Conservation (phyloP, 2,888 invertebrate species). For the Orthosia gothica region DNA sequence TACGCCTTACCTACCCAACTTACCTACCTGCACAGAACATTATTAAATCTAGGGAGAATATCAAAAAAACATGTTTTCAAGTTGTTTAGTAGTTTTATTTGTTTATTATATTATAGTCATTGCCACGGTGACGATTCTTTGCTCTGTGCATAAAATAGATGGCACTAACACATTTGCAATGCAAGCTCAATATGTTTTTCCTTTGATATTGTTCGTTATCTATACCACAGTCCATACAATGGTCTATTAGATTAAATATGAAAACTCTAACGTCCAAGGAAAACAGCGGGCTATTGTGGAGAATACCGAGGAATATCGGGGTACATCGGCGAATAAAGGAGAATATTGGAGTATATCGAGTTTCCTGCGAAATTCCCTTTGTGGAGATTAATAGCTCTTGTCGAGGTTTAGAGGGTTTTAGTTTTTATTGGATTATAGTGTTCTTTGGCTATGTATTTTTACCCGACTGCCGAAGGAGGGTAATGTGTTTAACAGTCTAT, state of each 20-base stretch:
- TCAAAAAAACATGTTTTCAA: no score
- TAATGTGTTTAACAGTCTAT: no score
- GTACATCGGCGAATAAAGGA: background rate
- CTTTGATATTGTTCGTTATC: conserved; percentile 8
- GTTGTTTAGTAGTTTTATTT: no score
- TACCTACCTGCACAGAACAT: no score
- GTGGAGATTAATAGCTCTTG: background rate
- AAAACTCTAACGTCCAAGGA: conserved; percentile 12
- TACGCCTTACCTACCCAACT: no score
- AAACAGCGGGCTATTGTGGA: conserved; percentile 16
- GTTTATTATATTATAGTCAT: no score
- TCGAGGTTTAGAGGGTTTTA: background rate
- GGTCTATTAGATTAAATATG: conserved; percentile 28
- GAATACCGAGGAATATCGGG: background rate
- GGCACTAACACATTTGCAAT: background rate
- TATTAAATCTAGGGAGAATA: no score
- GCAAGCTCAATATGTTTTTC: conserved; percentile 25
- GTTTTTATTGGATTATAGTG: background rate
- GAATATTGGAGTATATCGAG: conserved; percentile 7
- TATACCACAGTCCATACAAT: conserved; percentile 12
- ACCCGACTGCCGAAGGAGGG: no score
- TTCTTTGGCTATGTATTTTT: background rate
- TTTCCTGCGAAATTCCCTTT: conserved; percentile 8
- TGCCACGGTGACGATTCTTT: no score
- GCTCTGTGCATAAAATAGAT: background rate